Evolutionary conservation across 2,888 invertebrate genomes (phyloP).

Genomic region (Melieria crassipennis): DNA sequence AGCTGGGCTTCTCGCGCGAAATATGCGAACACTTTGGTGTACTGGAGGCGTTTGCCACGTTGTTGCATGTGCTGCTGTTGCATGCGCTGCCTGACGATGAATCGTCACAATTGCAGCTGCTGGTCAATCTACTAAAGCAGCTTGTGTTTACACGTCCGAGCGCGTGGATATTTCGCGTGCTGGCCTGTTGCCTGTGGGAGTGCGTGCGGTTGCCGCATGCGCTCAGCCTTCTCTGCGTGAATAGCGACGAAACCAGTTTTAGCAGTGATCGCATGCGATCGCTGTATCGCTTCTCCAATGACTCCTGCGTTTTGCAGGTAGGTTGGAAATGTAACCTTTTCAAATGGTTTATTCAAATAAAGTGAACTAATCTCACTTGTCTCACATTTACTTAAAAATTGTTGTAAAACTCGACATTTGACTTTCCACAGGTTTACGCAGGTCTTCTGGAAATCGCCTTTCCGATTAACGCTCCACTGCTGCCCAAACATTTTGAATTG

Average conservation of each 20-base stretch:
- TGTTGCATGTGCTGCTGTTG: constrained; percentile 49
- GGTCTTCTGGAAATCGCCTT: constrained; percentile 57
- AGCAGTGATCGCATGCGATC: constrained; percentile 54
- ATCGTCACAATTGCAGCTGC: constrained; percentile 41
- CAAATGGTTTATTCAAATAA: neutral
- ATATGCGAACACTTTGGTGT: constrained; percentile 58
- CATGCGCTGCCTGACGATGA: constrained; percentile 30
- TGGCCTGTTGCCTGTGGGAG: constrained; percentile 51
- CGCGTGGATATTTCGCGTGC: constrained; percentile 55
- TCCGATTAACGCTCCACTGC: constrained; percentile 48
- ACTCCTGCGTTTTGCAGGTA: constrained; percentile 59
- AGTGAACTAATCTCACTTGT: neutral
- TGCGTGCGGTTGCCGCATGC: constrained; percentile 42
- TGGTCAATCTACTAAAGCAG: constrained; percentile 56
- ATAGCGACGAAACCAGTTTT: constrained; percentile 50
- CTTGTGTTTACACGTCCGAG: constrained; percentile 58
- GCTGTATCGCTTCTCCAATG: constrained; percentile 54
- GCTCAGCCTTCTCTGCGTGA: constrained; percentile 49
- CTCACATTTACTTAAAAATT: neutral
- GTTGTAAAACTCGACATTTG: neutral
- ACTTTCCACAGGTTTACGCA: constrained; percentile 52
- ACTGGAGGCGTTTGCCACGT: constrained; percentile 52
- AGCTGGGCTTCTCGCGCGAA: constrained; percentile 57
- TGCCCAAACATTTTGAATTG: constrained; percentile 50
- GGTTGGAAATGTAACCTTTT: neutral